Percentiles rank a stretch among this genome's conserved stretches.
phyloP scores from a whole-genome alignment of 2,888 invertebrate species.

The Plebejus anna region DNA sequence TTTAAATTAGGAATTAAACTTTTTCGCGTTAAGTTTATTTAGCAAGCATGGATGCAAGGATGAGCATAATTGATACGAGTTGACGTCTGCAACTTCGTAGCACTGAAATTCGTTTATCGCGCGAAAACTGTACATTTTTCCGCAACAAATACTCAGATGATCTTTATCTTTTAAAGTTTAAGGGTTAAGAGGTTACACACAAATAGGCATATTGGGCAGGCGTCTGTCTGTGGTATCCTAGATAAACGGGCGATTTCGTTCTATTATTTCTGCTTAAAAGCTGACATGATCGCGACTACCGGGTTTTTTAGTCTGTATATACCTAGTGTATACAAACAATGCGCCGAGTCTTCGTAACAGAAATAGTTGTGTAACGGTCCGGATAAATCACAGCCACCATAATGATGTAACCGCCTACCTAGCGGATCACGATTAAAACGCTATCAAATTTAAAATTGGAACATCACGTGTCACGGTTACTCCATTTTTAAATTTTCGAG shows the following conservation, averaged over 20 bases:
- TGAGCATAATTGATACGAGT: too few relatives aligned
- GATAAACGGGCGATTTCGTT: too few relatives aligned
- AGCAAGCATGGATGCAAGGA: too few relatives aligned
- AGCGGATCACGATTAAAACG: conserved; percentile 19
- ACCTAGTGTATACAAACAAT: neutral
- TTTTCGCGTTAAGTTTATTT: neutral
- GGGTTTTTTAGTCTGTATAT: neutral
- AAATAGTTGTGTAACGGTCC: conserved; percentile 11
- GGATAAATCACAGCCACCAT: conserved; percentile 8
- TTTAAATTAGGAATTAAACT: neutral
- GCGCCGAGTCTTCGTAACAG: neutral
- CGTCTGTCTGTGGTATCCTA: too few relatives aligned
- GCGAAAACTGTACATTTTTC: neutral
- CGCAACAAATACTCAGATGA: neutral
- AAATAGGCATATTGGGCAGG: too few relatives aligned
- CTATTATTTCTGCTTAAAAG: too few relatives aligned
- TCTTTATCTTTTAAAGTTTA: neutral
- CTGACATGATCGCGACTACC: neutral
- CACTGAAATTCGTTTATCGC: neutral
- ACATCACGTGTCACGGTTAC: neutral
- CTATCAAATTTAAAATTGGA: conserved; percentile 18
- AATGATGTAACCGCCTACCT: conserved; percentile 22
- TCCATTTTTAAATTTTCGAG: neutral
- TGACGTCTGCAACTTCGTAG: neutral
- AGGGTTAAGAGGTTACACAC: too few relatives aligned